phyloP scores from a whole-genome alignment of 2,113 vertebrate species.

The Potamarius usumacintae region DNA sequence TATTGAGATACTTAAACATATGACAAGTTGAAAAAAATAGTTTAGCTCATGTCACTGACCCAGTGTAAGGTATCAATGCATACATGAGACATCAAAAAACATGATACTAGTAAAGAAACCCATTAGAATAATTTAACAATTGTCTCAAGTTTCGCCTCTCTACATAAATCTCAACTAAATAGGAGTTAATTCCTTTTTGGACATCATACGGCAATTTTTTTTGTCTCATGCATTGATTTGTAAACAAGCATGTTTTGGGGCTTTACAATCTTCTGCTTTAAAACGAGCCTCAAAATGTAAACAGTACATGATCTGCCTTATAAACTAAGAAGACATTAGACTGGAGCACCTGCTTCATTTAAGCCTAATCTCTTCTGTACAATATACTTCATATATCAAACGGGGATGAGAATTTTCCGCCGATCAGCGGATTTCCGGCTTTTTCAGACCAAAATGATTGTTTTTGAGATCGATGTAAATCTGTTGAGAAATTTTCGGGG shows the following conservation, averaged over 20 bases:
- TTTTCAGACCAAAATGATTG: too few species aligned
- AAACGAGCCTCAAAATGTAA: not conserved
- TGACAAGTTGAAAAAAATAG: not conserved
- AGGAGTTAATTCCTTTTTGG: not conserved
- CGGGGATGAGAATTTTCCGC: too few species aligned
- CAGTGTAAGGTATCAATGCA: not conserved
- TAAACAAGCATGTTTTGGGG: not conserved
- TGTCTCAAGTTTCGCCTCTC: not conserved
- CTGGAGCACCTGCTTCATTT: conserved; percentile 2
- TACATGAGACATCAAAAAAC: too few species aligned
- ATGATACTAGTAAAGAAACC: not conserved
- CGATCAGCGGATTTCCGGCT: too few species aligned
- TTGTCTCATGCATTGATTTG: not conserved
- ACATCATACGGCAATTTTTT: not conserved
- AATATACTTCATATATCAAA: not conserved
- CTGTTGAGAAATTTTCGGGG: too few species aligned
- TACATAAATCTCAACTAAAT: not conserved
- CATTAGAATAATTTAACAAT: not conserved
- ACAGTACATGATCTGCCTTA: not conserved
- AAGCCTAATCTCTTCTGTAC: not conserved
- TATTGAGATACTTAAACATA: not conserved
- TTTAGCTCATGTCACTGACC: too few species aligned
- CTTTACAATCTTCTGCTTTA: not conserved
- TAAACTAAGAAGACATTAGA: not conserved
- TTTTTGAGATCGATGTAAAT: too few species aligned